Percentiles rank a stretch among this genome's conserved stretches.
Conservation (phyloP, 2,113 vertebrate species). For the Chionomys nivalis region DNA sequence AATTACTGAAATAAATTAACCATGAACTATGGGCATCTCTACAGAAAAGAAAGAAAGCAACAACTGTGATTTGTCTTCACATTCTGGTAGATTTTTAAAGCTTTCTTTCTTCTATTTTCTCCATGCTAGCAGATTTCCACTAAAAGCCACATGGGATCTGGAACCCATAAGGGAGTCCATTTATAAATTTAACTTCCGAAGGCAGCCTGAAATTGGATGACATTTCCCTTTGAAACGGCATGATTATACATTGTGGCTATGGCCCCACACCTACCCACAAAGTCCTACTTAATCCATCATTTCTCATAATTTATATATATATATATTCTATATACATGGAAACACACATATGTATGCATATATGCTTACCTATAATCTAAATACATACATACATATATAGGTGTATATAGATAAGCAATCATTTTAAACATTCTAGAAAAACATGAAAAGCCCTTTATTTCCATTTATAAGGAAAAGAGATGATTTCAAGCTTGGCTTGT, state of each 20-base stretch:
- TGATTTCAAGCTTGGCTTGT: not conserved
- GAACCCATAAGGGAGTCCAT: not conserved
- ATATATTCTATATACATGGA: no score
- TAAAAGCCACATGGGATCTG: not conserved
- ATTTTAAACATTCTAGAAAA: conserved; percentile 37
- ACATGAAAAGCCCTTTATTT: not conserved
- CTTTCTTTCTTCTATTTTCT: conserved; percentile 10
- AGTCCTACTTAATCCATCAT: conserved; percentile 39
- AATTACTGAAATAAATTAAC: not conserved
- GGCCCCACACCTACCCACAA: not conserved
- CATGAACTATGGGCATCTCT: not conserved
- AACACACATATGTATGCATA: no score
- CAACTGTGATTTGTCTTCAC: not conserved
- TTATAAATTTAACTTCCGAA: conserved; percentile 48
- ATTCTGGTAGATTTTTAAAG: not conserved
- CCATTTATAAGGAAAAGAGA: not conserved
- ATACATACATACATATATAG: not conserved
- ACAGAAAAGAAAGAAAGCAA: not conserved
- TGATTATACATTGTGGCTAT: not conserved
- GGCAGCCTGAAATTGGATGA: not conserved
- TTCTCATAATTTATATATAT: not conserved
- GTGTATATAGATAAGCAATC: not conserved
- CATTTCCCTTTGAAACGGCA: conserved; percentile 23
- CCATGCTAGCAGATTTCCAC: not conserved
- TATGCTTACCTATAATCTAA: no score